Base-by-base conservation (phyloP, 2,888 invertebrate genomes). In the Notodonta ziczac region DNA sequence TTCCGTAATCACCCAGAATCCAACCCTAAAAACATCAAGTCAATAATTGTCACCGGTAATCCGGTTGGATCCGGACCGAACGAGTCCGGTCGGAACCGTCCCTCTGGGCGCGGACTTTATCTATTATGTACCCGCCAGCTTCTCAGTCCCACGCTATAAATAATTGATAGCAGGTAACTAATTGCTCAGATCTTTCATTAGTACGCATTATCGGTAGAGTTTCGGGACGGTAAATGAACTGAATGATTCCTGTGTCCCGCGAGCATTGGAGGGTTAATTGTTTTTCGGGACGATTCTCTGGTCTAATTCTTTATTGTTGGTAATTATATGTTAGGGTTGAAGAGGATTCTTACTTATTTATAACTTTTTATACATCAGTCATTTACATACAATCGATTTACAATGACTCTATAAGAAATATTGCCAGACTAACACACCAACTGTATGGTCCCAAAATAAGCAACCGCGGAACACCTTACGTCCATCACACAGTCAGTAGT, bases 141-240 rank as follows among this genome's bases (percentile, higher is more conserved):
- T 10, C 44, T 59, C 61, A 61, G 68, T 63, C 71, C 69, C 67
- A 63, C 63, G 64, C 69, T 71, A 80, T 87, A 85, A 85, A 87
- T 88, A 88, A 88, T 87, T 84, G 83, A 87, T 83, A 80, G 74
- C 78, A 74, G 72, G 80, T 79, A 80, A 82, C 85, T 86, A 86
- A 87, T 87, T 85, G 83, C 78, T 60, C 65, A 73, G 75, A 77
- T 79, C 83, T 78, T 83, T 83, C 81, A 80, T 82, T 82, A 81
- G 78, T 72, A 67, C 75, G 69, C 70, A 79, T 78, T 83, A 80
- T 81, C 78, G 69, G 64, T 62, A 46, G 73, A 70, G 67, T 59
- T 71, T 72, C 61, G 63, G 78, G 66, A 68, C 62, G 63, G 65
- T 60, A 63, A 78, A 67, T 72, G 70, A 74, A 58, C 66, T 69